phyloP scores from a whole-genome alignment of 1,140 invertebrate genomes.

The Hypsibius dujardini region DNA sequence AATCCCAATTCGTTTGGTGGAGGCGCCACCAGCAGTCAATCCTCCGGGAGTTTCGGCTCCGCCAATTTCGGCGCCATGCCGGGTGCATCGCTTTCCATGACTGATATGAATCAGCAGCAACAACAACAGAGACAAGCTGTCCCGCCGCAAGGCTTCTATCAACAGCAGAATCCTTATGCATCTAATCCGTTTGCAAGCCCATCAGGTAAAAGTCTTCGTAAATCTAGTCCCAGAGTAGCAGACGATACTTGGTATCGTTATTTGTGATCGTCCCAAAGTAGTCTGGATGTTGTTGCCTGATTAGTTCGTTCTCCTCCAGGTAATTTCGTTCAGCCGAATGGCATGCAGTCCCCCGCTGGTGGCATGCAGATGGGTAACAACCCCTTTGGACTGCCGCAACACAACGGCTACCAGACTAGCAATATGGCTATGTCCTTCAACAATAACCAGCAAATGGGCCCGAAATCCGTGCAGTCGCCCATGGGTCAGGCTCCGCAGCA shows the following conservation, averaged over 20 bases:
- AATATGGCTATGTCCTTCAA: not conserved
- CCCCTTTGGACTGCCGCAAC: not conserved
- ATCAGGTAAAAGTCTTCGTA: too few relatives aligned
- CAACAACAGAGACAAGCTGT: not conserved
- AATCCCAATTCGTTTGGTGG: not conserved
- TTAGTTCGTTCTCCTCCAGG: not conserved
- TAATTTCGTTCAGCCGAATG: not conserved
- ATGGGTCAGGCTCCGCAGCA: not conserved
- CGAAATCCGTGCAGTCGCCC: not conserved
- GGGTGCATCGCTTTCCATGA: too few relatives aligned
- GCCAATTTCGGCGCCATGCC: not conserved
- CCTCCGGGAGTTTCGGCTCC: not conserved
- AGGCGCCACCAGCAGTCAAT: not conserved
- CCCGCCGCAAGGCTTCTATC: not conserved
- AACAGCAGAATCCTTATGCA: not conserved
- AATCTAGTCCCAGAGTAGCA: too few relatives aligned
- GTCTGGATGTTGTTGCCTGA: not conserved
- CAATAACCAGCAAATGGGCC: not conserved
- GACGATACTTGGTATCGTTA: not conserved
- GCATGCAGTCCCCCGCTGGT: not conserved
- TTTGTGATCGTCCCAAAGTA: not conserved
- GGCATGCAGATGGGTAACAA: not conserved
- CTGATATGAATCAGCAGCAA: too few relatives aligned
- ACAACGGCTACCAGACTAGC: not conserved
- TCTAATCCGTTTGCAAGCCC: too few relatives aligned